These are phyloP conservation scores for Muscicapa comitata DNA, from an alignment of 2,797 vertebrate genomes.

Conservation along the genomic window DNA sequence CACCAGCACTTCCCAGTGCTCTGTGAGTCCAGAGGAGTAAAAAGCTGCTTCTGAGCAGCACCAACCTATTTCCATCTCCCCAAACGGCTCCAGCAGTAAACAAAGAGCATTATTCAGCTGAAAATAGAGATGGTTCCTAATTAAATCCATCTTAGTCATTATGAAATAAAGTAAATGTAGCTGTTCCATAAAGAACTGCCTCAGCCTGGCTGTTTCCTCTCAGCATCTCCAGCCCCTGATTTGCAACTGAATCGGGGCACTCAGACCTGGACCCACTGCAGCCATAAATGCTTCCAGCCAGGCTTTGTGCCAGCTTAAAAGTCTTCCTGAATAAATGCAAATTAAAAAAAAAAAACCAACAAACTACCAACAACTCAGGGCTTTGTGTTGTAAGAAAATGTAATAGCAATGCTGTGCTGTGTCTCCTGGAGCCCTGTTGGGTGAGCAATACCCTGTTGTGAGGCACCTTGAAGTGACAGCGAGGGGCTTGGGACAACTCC, in stretches of 20 bases:
- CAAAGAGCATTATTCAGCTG: slow-evolving; percentile 28
- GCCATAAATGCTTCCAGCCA: neutral
- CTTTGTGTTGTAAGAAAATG: neutral
- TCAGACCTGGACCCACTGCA: neutral
- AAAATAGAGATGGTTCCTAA: neutral
- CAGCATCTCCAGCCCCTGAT: neutral
- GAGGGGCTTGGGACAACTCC: neutral
- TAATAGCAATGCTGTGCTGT: neutral
- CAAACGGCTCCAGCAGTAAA: neutral
- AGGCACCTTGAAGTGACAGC: neutral
- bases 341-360: too few relatives aligned
- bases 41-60: neutral
- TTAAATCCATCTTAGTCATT: neutral
- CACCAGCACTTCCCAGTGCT: neutral
- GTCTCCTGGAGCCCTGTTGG: neutral
- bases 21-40: neutral
- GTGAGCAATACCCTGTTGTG: rapidly evolving
- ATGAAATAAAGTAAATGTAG: neutral
- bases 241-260: neutral
- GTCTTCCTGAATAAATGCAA: neutral
- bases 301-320: neutral
- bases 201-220: neutral
- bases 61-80: neutral
- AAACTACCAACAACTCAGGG: neutral
- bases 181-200: neutral